Base-by-base conservation (phyloP, 2,888 invertebrate species). In the Napeogenes inachia region DNA sequence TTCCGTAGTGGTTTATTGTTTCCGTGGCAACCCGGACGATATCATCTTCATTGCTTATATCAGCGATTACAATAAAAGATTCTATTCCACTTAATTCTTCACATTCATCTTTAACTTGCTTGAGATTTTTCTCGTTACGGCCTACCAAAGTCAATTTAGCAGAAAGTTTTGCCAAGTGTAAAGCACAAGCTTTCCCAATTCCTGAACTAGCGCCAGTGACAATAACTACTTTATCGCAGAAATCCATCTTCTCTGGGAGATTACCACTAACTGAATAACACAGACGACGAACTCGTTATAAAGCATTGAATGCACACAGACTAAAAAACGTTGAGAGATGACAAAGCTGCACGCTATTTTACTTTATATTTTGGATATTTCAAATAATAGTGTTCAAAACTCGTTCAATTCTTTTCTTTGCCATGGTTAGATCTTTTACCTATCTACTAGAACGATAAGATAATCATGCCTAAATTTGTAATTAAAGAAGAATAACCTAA, bases 201-300 rank as follows among this genome's bases (percentile, higher is more conserved):
- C 89, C 89, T 3, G 86, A 80, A 67, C 87, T 86, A 10, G 85
- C 86, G 4, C 88, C 88, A 2, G 88, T 88, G 57, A 88, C 75
- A 56, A 88, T 65, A 32, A 87, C 82, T 45, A 88, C 87, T 81
- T 86, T 86, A 57, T 79, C 72, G 21, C 70, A 71, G 73, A 86
- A 87, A 71, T 79, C 76, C 88, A 88, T 88, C 65, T 68, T 73
- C 68, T 76, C 75, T 77, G 78, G 72, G 67, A 60, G 65, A 59
- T 65, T 54, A 54, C 54, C 57, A 57, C 53, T 62, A 46, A 75
- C 74, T 75, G 70, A 64, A 64, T 61, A 54, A 55, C 59, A 30
- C 50, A 62, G 54, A 62, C 32, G 57, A 60, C 38, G 13, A n/a
- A 60, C 59, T 60, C 50, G 54, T 60, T 65, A 64, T 64, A 56